Evolutionary conservation across 2,888 invertebrate species (phyloP).

Genomic region (Hipparchia sbordonii): DNA sequence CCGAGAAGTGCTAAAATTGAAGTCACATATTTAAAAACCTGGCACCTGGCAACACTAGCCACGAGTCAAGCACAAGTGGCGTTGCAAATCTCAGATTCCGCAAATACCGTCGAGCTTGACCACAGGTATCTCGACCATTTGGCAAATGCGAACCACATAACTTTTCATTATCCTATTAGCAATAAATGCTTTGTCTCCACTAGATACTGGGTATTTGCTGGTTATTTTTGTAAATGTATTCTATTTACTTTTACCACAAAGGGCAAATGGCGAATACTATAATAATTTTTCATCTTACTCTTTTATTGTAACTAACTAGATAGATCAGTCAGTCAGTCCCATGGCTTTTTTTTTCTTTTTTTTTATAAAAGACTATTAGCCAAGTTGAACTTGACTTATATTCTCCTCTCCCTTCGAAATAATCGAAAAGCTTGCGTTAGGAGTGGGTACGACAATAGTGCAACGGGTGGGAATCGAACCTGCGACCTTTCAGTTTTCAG

Average conservation of each 20-base stretch:
- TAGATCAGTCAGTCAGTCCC: no score
- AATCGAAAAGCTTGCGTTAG: no score
- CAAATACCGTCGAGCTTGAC: conserved; percentile 24
- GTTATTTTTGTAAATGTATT: background rate
- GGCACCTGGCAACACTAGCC: conserved; percentile 6
- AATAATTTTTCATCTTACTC: no score
- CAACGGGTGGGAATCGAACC: no score
- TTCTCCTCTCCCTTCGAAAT: no score
- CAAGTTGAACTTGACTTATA: no score
- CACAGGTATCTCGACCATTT: conserved; percentile 15
- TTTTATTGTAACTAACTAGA: no score
- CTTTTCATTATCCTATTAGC: conserved; percentile 12
- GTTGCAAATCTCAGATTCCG: conserved; percentile 30
- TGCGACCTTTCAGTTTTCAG: no score
- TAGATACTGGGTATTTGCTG: background rate
- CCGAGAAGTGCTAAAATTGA: background rate
- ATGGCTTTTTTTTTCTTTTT: no score
- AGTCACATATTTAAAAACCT: background rate
- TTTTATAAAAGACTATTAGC: no score
- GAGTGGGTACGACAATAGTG: no score
- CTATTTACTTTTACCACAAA: background rate
- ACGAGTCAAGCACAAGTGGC: conserved; percentile 44
- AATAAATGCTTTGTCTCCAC: conserved; percentile 14
- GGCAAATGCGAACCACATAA: conserved; percentile 4
- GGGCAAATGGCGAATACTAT: no score